phyloP scores from a whole-genome alignment of 2,888 invertebrate genomes.

The Ichneumoninae sp. region DNA sequence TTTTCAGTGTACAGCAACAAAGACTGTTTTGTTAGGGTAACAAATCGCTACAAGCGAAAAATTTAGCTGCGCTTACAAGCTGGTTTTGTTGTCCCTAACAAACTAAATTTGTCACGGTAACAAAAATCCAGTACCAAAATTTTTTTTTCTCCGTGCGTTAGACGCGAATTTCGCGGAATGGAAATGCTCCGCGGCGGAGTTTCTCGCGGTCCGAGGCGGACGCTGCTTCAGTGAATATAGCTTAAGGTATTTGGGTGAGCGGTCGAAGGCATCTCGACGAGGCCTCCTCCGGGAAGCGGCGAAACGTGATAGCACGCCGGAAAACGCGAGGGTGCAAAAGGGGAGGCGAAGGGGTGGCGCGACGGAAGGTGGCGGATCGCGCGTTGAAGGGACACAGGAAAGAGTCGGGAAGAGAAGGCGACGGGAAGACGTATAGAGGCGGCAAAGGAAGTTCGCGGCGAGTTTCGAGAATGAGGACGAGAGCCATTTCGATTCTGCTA shows the following conservation, averaged over 20 bases:
- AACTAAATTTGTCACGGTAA: no score
- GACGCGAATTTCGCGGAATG: no score
- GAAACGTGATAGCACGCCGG: conserved; percentile 29
- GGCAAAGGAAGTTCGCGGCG: conserved; percentile 8
- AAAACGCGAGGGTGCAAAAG: conserved; percentile 50
- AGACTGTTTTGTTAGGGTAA: no score
- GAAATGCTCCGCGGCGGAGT: no score
- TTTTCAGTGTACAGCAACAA: no score
- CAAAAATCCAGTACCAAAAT: no score
- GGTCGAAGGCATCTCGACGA: conserved; percentile 71
- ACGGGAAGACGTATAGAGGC: conserved; percentile 3
- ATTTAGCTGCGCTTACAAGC: no score
- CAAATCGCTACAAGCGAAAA: no score
- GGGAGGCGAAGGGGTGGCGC: conserved; percentile 57
- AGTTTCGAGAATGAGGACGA: conserved; percentile 28
- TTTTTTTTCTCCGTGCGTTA: no score
- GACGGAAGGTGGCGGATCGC: no score
- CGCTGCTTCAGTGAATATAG: conserved; percentile 42
- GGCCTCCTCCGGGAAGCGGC: conserved; percentile 24
- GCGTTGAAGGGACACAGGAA: conserved; percentile 19
- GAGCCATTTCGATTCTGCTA: conserved; percentile 27
- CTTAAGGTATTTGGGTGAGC: conserved; percentile 76
- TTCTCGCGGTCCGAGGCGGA: no score
- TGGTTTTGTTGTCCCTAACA: no score
- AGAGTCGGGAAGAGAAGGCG: conserved; percentile 3